Evolutionary conservation across 2,113 vertebrate genomes (phyloP).

Genomic region (Pygoscelis adeliae): DNA sequence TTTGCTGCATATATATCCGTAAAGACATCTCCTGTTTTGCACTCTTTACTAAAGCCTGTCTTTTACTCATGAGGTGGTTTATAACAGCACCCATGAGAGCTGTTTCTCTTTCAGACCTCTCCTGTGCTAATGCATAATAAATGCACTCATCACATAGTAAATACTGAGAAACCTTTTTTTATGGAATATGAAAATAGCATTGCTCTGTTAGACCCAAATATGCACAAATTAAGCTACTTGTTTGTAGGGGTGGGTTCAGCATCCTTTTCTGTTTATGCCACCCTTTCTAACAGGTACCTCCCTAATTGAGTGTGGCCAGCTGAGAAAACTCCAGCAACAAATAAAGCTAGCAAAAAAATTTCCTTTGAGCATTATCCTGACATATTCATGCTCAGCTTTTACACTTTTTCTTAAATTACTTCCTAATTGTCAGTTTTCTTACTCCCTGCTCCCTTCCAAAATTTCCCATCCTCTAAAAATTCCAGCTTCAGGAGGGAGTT

Average conservation of each 20-base stretch:
- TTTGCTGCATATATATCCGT: not conserved
- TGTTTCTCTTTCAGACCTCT: conserved; percentile 12
- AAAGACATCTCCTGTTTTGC: not conserved
- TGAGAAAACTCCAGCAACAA: not conserved
- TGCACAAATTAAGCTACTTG: not conserved
- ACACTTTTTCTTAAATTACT: not conserved
- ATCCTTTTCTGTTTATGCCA: not conserved
- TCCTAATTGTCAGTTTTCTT: not conserved
- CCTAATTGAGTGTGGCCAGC: not conserved
- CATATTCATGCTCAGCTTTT: not conserved
- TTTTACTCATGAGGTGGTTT: conserved; percentile 33
- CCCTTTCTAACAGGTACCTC: not conserved
- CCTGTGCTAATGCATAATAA: conserved; percentile 28
- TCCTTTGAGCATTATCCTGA: not conserved
- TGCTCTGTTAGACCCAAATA: not conserved
- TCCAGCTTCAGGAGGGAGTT: not conserved
- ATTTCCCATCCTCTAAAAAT: not conserved
- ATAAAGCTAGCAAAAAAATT: not conserved
- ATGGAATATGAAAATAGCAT: not conserved
- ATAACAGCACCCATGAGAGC: not conserved
- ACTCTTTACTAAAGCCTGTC: not conserved
- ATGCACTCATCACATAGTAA: not conserved
- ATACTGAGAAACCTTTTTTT: not conserved
- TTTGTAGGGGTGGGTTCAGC: not conserved
- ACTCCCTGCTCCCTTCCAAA: not conserved